Evolutionary conservation across 2,113 vertebrate genomes (phyloP).

Genomic region (Rhabdornis inornatus): DNA sequence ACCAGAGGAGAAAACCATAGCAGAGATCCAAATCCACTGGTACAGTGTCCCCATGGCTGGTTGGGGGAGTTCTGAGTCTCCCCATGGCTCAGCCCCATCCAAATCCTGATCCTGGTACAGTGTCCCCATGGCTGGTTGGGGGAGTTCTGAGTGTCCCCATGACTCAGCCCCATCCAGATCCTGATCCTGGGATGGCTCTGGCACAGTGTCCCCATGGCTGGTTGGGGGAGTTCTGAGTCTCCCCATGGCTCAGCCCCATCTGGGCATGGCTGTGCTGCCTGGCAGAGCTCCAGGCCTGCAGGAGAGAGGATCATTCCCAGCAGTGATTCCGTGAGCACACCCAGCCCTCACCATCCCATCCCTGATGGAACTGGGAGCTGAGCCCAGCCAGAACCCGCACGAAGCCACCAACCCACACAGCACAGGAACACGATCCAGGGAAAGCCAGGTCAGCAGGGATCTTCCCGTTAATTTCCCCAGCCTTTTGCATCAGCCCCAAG

Average conservation of each 20-base stretch:
- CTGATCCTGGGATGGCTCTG: not conserved
- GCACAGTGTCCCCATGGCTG: not conserved
- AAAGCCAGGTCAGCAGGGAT: not conserved
- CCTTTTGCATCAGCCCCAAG: not conserved
- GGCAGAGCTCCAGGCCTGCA: not conserved
- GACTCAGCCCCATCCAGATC: not conserved
- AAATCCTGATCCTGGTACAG: not conserved
- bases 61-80: too few relatives aligned
- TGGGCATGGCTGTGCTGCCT: not conserved
- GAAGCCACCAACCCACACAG: not conserved
- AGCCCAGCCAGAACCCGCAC: not conserved
- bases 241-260: too few relatives aligned
- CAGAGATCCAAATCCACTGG: not conserved
- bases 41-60: not conserved
- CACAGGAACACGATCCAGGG: fast-evolving
- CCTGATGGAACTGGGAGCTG: fast-evolving
- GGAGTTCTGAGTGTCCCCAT: too few relatives aligned
- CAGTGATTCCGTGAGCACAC: fast-evolving
- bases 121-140: too few relatives aligned
- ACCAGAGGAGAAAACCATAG: fast-evolving
- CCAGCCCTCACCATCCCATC: not conserved
- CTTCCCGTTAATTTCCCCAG: fast-evolving
- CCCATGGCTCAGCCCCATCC: too few relatives aligned
- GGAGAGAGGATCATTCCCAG: fast-evolving
- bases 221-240: too few relatives aligned